These are phyloP conservation scores for Idaea dimidiata DNA, from an alignment of 2,888 invertebrate genomes.

Conservation along the genomic window DNA sequence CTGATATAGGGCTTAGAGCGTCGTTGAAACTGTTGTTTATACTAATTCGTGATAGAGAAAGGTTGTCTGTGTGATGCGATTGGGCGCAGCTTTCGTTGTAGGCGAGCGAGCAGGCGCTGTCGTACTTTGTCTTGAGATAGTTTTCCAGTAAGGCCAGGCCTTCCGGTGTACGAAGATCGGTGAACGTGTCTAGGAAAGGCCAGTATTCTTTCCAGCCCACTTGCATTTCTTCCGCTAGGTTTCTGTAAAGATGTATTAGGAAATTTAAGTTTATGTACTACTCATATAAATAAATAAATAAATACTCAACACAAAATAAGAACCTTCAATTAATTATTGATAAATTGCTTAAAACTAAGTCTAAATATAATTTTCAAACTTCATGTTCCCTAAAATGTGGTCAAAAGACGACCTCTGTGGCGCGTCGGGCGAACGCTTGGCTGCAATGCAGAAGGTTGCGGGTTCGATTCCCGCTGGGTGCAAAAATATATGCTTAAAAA, in stretches of 20 bases:
- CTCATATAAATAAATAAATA: too few species aligned
- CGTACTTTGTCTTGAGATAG: conserved; percentile 83
- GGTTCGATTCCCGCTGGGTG: too few species aligned
- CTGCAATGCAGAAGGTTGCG: too few species aligned
- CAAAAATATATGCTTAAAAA: too few species aligned
- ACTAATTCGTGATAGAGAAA: conserved; percentile 59
- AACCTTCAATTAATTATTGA: too few species aligned
- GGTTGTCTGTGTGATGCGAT: conserved; percentile 48
- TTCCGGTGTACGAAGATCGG: conserved; percentile 86
- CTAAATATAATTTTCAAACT: too few species aligned
- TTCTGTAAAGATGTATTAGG: conserved; percentile 54
- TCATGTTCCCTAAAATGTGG: too few species aligned
- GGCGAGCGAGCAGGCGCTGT: conserved; percentile 61
- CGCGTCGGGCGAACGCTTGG: too few species aligned
- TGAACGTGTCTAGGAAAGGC: conserved; percentile 92
- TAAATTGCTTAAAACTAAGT: too few species aligned
- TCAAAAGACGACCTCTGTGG: too few species aligned
- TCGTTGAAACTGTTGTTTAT: conserved; percentile 44
- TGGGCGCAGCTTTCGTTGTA: conserved; percentile 61
- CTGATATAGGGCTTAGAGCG: conserved; percentile 78
- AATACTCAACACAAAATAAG: not conserved
- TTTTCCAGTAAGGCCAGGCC: conserved; percentile 89
- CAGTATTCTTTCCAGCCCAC: conserved; percentile 96
- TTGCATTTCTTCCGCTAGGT: conserved; percentile 85
- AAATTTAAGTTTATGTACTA: not conserved